Evolutionary conservation across 30 jellyfish, hydroid and myxozoan species (phyloP).

Genomic region (Aurelia aurita complex sp. Pacific): DNA sequence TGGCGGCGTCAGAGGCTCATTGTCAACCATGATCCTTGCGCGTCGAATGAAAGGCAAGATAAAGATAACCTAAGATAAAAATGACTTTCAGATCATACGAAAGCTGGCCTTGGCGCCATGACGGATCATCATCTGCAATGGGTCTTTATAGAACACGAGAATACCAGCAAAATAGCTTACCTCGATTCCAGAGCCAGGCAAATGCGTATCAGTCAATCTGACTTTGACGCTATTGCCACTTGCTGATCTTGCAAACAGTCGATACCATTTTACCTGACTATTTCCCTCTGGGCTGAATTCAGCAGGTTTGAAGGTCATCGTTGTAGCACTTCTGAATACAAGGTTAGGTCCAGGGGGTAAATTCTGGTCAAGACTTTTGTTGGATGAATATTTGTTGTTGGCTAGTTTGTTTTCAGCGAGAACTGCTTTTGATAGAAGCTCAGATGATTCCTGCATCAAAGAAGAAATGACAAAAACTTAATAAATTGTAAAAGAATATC

Average conservation of each 20-base stretch:
- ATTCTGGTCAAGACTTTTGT: not conserved
- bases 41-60: too few relatives aligned
- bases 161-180: constrained; percentile 29
- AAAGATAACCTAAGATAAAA: too few relatives aligned
- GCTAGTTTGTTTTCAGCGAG: constrained; percentile 37
- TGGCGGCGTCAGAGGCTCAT: too few relatives aligned
- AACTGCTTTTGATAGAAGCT: constrained; percentile 47
- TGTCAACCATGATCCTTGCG: too few relatives aligned
- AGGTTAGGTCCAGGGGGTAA: constrained; percentile 87
- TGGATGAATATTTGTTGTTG: constrained; percentile 10
- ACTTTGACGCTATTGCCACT: constrained; percentile 90
- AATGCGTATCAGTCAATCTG: constrained; percentile 81
- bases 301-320: constrained; percentile 77
- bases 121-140: too few relatives aligned
- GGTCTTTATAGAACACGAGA: not conserved
- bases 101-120: too few relatives aligned
- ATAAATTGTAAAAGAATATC: too few relatives aligned
- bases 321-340: constrained; percentile 65
- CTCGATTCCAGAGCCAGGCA: constrained; percentile 91
- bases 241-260: constrained; percentile 70
- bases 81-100: too few relatives aligned
- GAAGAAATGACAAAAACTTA: too few relatives aligned
- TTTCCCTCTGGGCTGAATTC: constrained; percentile 36
- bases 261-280: constrained; percentile 56
- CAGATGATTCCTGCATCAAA: constrained; percentile 53